Percentiles rank a stretch among this genome's conserved stretches.
Evolutionary conservation across 2,888 invertebrate genomes (phyloP).

Genomic region (Erebia palarica): DNA sequence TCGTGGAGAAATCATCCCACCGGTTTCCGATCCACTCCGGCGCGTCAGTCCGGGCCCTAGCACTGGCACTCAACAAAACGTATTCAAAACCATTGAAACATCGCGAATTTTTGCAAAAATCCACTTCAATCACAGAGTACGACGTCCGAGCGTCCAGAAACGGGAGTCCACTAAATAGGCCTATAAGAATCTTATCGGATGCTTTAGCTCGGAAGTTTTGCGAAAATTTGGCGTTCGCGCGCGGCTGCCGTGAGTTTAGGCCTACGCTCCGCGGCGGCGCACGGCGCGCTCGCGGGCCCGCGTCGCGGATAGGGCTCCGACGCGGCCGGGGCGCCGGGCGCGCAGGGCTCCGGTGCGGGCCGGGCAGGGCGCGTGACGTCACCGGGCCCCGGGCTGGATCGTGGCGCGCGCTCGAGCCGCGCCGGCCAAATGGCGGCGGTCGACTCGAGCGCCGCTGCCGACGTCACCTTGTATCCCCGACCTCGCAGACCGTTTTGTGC

Average conservation of each 20-base stretch:
- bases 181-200: slow-evolving; percentile 79
- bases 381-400: slow-evolving; percentile 21
- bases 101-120: slow-evolving; percentile 49
- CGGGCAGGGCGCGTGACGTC: no score
- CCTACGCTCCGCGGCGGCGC: slow-evolving; percentile 54
- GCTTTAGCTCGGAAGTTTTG: slow-evolving; percentile 54
- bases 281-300: slow-evolving; percentile 38
- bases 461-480: slow-evolving; percentile 54
- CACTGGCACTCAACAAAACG: slow-evolving; percentile 40
- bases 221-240: slow-evolving; percentile 67
- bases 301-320: background rate
- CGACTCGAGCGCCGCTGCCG: slow-evolving; percentile 45
- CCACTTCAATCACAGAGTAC: slow-evolving; percentile 51
- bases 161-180: slow-evolving; percentile 66
- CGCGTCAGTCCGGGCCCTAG: background rate
- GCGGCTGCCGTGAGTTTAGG: slow-evolving; percentile 64
- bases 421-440: slow-evolving; percentile 60
- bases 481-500: slow-evolving; percentile 56
- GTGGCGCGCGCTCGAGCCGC: slow-evolving; percentile 61
- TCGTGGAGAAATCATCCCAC: background rate
- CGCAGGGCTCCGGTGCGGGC: background rate
- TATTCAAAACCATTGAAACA: slow-evolving; percentile 29
- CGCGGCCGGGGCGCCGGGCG: background rate
- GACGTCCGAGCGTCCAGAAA: slow-evolving; percentile 46
- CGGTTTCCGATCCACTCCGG: background rate